Evolutionary conservation across 2,797 vertebrate genomes (phyloP).

Genomic region (Scarus forsteni): DNA sequence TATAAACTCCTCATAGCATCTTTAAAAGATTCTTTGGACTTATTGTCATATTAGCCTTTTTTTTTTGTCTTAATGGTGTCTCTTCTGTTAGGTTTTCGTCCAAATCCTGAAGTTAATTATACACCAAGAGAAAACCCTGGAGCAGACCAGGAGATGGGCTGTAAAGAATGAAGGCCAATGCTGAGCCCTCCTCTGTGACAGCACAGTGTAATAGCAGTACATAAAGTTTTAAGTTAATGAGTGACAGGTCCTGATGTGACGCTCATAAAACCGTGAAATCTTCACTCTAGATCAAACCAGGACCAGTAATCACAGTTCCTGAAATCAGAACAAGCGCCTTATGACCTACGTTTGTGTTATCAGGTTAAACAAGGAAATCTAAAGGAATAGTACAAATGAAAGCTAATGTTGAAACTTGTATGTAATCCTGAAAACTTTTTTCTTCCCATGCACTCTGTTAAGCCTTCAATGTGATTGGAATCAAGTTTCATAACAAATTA

Average conservation of each 20-base stretch:
- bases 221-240: conserved; percentile 54
- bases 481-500: conserved; percentile 32
- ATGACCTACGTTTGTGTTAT: not conserved
- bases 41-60: not conserved
- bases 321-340: not conserved
- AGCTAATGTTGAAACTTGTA: not conserved
- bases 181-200: conserved; percentile 25
- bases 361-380: conserved; percentile 6
- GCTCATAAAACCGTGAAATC: conserved; percentile 49
- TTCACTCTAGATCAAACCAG: conserved; percentile 22
- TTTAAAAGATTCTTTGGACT: not conserved
- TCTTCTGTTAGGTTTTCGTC: not conserved
- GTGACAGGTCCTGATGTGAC: conserved; percentile 51
- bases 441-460: not conserved
- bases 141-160: conserved; percentile 1
- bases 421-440: not conserved
- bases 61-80: not conserved
- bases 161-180: conserved; percentile 44
- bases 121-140: not conserved
- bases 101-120: conserved; percentile 10
- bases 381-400: not conserved
- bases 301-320: conserved; percentile 2
- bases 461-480: conserved; percentile 12
- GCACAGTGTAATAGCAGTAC: conserved; percentile 1
- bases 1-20: no score